Percentiles rank a stretch among this genome's conserved stretches.
These are phyloP conservation scores for Drosophila setifemur DNA, from an alignment of 1,140 invertebrate genomes.

Conservation along the genomic window DNA sequence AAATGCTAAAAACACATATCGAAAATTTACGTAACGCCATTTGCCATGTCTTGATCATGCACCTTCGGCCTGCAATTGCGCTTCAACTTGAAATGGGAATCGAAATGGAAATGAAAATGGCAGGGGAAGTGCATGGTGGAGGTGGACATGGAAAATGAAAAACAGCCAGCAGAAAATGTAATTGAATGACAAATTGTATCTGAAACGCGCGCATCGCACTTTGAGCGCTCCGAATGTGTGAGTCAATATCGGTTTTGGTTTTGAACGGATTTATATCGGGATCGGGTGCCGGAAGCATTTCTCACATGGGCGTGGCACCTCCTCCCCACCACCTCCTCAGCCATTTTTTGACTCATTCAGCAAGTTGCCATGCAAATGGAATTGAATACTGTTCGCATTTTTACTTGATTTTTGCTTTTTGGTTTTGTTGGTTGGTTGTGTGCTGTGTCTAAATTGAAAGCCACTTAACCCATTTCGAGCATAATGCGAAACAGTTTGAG, in stretches of 20 bases:
- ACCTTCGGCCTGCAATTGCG: conserved; percentile 22
- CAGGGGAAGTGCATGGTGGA: too few relatives aligned
- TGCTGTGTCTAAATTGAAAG: conserved; percentile 63
- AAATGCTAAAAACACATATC: conserved; percentile 10
- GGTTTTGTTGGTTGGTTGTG: too few relatives aligned
- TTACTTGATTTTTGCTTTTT: too few relatives aligned
- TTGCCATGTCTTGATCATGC: conserved; percentile 41
- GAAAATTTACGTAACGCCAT: conserved; percentile 25
- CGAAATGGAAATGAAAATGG: conserved; percentile 5
- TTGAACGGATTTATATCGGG: not conserved
- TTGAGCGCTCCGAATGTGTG: conserved; percentile 8
- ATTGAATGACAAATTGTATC: conserved; percentile 47
- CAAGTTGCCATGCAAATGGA: conserved; percentile 37
- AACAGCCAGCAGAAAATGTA: conserved; percentile 7
- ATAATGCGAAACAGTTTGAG: conserved; percentile 69
- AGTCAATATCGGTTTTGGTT: conserved; percentile 29
- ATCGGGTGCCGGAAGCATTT: conserved; percentile 39
- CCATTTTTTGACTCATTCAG: conserved; percentile 44
- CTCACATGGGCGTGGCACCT: conserved; percentile 31
- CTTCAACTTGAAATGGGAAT: conserved; percentile 18
- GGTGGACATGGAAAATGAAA: not conserved
- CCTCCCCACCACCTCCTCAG: not conserved
- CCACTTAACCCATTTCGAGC: conserved; percentile 74
- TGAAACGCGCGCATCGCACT: conserved; percentile 3
- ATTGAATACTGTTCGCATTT: conserved; percentile 50